A percentile compares a stretch with the other conserved stretches of the same genome.
These are phyloP conservation scores for Acanthurus tractus DNA, from an alignment of 2,797 vertebrate species.

Conservation along the genomic window DNA sequence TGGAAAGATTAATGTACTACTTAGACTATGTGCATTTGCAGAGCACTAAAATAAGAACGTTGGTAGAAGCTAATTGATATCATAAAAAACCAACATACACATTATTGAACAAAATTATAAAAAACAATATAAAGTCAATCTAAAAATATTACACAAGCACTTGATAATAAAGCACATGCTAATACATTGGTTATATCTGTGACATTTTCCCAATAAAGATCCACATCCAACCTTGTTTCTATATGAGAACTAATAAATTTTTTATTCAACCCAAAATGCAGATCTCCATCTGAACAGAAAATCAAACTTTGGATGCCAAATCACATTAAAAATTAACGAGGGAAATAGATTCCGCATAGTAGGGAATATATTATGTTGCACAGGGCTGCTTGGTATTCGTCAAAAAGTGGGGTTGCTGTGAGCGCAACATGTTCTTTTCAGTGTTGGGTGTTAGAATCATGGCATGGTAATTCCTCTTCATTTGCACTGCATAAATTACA, in stretches of 20 bases:
- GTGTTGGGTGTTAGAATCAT: conserved; percentile 69
- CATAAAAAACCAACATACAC: neutral
- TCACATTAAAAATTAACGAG: conserved; percentile 64
- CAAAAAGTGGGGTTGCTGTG: conserved; percentile 60
- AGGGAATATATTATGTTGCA: conserved; percentile 48
- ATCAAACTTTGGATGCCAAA: conserved; percentile 49
- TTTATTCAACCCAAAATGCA: conserved; percentile 23
- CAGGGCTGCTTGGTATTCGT: conserved; percentile 48
- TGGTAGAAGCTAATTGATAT: neutral
- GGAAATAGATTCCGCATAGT: conserved; percentile 28
- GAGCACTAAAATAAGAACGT: no score
- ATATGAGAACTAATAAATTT: conserved; percentile 41
- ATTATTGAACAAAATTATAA: neutral
- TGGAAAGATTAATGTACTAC: no score
- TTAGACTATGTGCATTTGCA: no score
- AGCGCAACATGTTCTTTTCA: conserved; percentile 66
- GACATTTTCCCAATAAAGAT: conserved; percentile 13
- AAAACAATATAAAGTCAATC: neutral
- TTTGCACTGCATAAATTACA: conserved; percentile 82
- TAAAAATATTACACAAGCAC: neutral
- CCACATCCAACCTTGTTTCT: conserved; percentile 26
- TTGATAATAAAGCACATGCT: conserved; percentile 35
- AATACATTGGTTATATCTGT: conserved; percentile 43
- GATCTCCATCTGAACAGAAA: conserved; percentile 39
- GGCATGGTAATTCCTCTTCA: conserved; percentile 81